Conservation (phyloP, 2,113 vertebrate genomes). For the Festucalex cinctus region DNA sequence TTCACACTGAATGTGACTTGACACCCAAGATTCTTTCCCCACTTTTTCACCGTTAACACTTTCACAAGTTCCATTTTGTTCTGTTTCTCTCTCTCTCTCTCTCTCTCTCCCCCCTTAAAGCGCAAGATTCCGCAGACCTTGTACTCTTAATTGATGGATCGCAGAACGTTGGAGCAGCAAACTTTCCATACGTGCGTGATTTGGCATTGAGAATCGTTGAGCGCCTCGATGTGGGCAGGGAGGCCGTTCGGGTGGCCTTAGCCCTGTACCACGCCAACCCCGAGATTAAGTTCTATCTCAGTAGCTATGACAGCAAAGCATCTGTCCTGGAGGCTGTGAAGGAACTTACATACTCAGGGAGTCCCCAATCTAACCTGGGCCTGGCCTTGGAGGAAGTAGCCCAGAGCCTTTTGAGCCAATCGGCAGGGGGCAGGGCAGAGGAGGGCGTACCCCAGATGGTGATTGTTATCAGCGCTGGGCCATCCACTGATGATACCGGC, state of each 20-base stretch:
- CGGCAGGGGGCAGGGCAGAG: slow-evolving; percentile 87
- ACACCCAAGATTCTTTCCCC: slow-evolving; percentile 71
- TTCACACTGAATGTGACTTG: slow-evolving; percentile 79
- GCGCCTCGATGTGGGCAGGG: slow-evolving; percentile 82
- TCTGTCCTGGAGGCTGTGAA: slow-evolving; percentile 83
- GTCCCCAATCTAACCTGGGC: slow-evolving; percentile 84
- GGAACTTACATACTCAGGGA: slow-evolving; percentile 78
- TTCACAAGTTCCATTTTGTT: slow-evolving; percentile 92
- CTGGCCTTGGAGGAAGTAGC: slow-evolving; percentile 85
- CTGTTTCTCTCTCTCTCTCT: slow-evolving; percentile 71
- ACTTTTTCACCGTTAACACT: slow-evolving; percentile 82
- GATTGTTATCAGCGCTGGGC: slow-evolving; percentile 86
- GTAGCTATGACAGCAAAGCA: slow-evolving; percentile 81
- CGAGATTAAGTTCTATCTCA: slow-evolving; percentile 84
- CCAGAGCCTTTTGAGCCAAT: slow-evolving; percentile 79
- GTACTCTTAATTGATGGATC: slow-evolving; percentile 99
- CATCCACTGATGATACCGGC: slow-evolving; percentile 87
- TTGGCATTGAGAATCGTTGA: slow-evolving; percentile 93
- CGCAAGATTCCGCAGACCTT: slow-evolving; percentile 94
- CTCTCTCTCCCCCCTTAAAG: slow-evolving; percentile 71
- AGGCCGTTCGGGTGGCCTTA: slow-evolving; percentile 87
- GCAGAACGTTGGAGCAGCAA: slow-evolving; percentile 88
- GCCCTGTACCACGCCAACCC: slow-evolving; percentile 83
- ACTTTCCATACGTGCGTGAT: slow-evolving; percentile 87
- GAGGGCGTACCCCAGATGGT: slow-evolving; percentile 88